phyloP scores from a whole-genome alignment of 2,797 vertebrate species.

The Melanotaenia pygmaea region DNA sequence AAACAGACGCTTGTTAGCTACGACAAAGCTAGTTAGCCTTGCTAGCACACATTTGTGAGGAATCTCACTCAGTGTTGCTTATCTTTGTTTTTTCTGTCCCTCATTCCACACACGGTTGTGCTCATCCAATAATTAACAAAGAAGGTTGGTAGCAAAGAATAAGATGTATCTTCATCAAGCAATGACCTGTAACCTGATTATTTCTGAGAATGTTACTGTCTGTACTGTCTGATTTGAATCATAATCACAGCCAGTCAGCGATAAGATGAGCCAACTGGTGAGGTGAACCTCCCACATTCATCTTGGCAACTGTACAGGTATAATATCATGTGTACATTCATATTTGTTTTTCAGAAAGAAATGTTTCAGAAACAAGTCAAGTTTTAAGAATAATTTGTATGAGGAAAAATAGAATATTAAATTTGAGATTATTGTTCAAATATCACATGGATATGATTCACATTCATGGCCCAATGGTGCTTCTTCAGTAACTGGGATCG shows the following conservation, averaged over 20 bases:
- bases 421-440: neutral
- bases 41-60: neutral
- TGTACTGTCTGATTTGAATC: neutral
- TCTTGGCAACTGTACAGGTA: neutral
- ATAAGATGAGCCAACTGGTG: neutral
- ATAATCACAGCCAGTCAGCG: neutral
- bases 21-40: neutral
- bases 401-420: neutral
- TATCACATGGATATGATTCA: neutral
- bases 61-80: neutral
- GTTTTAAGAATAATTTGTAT: too few species aligned
- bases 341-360: neutral
- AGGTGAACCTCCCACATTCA: neutral
- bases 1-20: neutral
- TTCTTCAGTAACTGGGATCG: neutral
- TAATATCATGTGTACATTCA: neutral
- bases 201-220: neutral
- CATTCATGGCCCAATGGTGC: neutral
- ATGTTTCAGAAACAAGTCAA: too few species aligned
- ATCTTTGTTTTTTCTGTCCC: neutral
- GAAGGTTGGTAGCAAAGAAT: neutral
- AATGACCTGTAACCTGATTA: neutral
- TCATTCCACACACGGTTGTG: neutral
- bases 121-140: neutral
- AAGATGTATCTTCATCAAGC: neutral